Base-by-base conservation (phyloP, 2,113 vertebrate genomes). In the zebrafish (Danio rerio) region DNA sequence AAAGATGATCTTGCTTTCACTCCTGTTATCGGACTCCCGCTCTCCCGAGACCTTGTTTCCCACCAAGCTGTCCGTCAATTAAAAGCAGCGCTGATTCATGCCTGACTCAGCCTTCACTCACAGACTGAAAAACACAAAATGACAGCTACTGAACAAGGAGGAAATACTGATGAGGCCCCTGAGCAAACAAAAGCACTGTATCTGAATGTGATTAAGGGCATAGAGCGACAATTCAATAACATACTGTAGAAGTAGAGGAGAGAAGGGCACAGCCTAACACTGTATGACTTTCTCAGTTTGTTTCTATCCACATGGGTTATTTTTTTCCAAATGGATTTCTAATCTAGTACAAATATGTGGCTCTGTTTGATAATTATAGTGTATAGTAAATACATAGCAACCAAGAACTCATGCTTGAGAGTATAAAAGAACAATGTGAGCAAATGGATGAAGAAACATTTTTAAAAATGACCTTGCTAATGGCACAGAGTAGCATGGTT, bases 1-100 rank as follows among this genome's bases (percentile, higher is more conserved):
- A 94, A 96, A 96, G 92, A 89, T 16, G 92, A 95, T 94, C 45
- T 91, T 80, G 88, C 91, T 90, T 92, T 92, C 87, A 86, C 90
- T 86, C 84, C 78, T 10, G 86, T 90, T 92, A 91, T 92, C 90
- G 76, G 86, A 82, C 89, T 78, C 80, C 87, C 85, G 80, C 73
- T 13, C 84, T 12, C 86, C 88, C 88, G 89, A 89, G 84, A 84
- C 86, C 87, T 88, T 89, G 87, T 89, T 91, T 91, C 91, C 89
- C 90, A 88, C 88, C 55, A 83, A 63, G 66, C 73, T 65, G 49
- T 56, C 82, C 11, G 79, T 86, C 85, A 86, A 72, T 83, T 78
- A 83, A 80, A 83, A 7, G 18, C 31, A 10, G 42, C 20, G 53
- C 81, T 82, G 62, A 59, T 68, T 82, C 81, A 82, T 18, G 68